These are phyloP conservation scores for Columba livia DNA, from an alignment of 2,113 vertebrate species.

Conservation along the genomic window DNA sequence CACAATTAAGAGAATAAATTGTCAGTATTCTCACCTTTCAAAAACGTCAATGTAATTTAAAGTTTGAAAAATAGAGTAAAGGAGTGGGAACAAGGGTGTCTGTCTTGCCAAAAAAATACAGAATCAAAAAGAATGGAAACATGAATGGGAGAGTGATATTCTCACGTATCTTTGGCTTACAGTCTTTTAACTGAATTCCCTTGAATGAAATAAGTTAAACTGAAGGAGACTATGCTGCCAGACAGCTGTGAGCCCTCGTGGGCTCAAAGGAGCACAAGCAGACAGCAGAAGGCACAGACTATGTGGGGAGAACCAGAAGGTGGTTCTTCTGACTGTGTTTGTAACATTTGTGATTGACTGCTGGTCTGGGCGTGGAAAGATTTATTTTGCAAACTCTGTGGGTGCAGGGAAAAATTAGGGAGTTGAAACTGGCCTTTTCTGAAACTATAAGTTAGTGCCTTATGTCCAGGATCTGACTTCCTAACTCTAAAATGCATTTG, in stretches of 20 bases:
- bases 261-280: background rate
- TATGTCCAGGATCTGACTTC: background rate
- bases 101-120: background rate
- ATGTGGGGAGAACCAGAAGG: background rate
- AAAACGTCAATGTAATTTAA: background rate
- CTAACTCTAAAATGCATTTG: background rate
- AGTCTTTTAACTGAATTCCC: background rate
- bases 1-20: background rate
- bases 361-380: background rate
- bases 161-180: background rate
- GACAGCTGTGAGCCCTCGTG: background rate
- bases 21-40: background rate
- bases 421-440: background rate
- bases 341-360: background rate
- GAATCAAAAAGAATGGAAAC: background rate
- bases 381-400: background rate
- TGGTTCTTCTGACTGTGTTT: background rate
- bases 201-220: background rate
- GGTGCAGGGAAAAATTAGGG: background rate
- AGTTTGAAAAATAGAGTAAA: background rate
- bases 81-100: rapidly evolving
- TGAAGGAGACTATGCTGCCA: background rate
- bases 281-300: background rate
- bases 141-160: background rate
- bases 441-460: background rate